phyloP scores from a whole-genome alignment of 2,113 vertebrate genomes.

The Procavia capensis region DNA sequence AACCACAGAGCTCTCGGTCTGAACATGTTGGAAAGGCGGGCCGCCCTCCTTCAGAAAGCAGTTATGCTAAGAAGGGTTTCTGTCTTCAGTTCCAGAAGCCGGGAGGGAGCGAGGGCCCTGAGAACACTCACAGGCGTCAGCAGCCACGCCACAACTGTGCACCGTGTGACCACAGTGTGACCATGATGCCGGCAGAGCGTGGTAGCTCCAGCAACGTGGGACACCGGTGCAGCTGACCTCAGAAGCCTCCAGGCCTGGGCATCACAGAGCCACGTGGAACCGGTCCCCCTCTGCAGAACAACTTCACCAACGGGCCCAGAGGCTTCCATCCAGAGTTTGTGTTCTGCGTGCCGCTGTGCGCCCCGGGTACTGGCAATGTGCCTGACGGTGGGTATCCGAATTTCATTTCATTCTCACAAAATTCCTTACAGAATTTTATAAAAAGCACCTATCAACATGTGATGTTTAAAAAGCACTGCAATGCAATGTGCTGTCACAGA shows the following conservation, averaged over 20 bases:
- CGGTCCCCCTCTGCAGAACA: constrained; percentile 67
- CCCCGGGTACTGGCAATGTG: not conserved
- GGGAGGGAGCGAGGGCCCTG: not conserved
- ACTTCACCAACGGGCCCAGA: constrained; percentile 76
- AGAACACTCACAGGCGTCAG: not conserved
- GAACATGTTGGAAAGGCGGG: too few species aligned
- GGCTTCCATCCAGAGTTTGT: not conserved
- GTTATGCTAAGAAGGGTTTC: not conserved
- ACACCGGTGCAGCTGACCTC: not conserved
- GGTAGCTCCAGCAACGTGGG: too few species aligned
- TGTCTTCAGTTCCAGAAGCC: accelerated
- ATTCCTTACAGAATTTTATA: constrained; percentile 36
- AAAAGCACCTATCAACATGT: constrained; percentile 24
- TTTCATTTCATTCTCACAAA: not conserved
- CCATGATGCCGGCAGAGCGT: not conserved
- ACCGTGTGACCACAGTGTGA: not conserved
- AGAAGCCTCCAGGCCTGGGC: not conserved
- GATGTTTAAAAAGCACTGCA: constrained; percentile 13
- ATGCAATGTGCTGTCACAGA: not conserved
- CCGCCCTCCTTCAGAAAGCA: not conserved
- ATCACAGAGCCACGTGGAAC: not conserved
- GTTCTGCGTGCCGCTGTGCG: not conserved
- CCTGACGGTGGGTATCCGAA: not conserved
- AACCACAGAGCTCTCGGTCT: not conserved
- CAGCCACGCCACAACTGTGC: not conserved